Conservation (phyloP, 2,113 vertebrate species). For the Crocuta crocuta region DNA sequence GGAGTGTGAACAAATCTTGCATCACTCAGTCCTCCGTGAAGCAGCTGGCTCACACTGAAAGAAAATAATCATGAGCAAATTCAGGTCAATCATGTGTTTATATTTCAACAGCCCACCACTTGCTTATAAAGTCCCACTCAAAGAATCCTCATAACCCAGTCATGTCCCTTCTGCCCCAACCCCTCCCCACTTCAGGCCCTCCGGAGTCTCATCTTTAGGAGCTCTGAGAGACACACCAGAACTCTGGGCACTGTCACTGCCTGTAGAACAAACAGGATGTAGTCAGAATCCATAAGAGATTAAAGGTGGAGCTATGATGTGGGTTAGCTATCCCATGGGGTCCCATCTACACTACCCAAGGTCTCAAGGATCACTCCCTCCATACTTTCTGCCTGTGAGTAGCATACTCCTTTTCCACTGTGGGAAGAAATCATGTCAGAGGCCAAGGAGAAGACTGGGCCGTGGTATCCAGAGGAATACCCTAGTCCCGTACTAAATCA, state of each 20-base stretch:
- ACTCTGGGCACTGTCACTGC: accelerated
- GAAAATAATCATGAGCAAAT: background rate
- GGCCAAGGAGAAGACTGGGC: background rate
- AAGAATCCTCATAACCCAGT: background rate
- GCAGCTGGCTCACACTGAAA: background rate
- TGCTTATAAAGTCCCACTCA: background rate
- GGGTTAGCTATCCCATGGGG: accelerated
- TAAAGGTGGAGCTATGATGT: background rate
- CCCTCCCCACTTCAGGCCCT: background rate
- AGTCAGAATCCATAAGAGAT: background rate
- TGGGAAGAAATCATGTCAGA: background rate
- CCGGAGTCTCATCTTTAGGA: background rate
- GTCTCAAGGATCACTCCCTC: background rate
- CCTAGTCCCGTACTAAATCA: background rate
- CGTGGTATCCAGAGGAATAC: background rate
- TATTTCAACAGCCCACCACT: background rate
- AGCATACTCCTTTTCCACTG: background rate
- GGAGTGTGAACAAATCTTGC: background rate
- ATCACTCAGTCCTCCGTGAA: background rate
- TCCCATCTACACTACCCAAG: background rate
- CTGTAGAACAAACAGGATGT: background rate
- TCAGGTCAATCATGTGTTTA: accelerated
- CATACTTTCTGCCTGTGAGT: background rate
- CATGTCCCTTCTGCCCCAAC: no score
- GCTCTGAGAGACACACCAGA: background rate